These are phyloP conservation scores for Gopherus evgoodei DNA, from an alignment of 2,113 vertebrate genomes.

Conservation along the genomic window DNA sequence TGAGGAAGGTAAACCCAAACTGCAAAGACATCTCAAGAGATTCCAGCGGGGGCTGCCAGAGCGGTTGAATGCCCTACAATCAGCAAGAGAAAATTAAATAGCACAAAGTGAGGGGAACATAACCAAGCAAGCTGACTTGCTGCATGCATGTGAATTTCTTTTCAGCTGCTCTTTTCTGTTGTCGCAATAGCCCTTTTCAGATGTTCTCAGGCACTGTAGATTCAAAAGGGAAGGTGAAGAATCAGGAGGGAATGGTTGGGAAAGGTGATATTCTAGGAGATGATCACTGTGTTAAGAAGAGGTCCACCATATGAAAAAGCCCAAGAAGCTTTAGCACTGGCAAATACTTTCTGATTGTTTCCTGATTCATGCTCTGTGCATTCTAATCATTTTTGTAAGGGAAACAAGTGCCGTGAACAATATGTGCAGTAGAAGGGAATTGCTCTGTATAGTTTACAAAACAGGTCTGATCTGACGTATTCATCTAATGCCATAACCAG, in stretches of 20 bases:
- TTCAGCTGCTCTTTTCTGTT: background rate
- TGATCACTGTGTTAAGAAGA: background rate
- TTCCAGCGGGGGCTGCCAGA: background rate
- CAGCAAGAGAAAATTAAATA: background rate
- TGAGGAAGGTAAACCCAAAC: background rate
- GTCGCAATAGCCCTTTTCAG: background rate
- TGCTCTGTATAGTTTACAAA: background rate
- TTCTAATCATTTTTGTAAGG: background rate
- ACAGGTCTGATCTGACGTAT: background rate
- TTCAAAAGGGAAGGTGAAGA: background rate
- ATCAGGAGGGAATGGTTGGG: background rate
- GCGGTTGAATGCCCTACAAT: background rate
- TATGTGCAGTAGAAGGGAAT: background rate
- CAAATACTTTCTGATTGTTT: no score
- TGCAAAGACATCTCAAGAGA: background rate
- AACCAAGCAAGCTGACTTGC: background rate
- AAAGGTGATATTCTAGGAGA: background rate
- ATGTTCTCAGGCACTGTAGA: no score
- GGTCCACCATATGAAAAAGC: background rate
- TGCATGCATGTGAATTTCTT: background rate
- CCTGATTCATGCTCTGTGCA: no score
- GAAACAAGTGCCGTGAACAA: background rate
- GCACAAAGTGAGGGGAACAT: background rate
- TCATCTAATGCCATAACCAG: background rate
- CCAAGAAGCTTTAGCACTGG: background rate